Conservation (phyloP, 23 tunicate species). For the Clavelina lepadiformis region DNA sequence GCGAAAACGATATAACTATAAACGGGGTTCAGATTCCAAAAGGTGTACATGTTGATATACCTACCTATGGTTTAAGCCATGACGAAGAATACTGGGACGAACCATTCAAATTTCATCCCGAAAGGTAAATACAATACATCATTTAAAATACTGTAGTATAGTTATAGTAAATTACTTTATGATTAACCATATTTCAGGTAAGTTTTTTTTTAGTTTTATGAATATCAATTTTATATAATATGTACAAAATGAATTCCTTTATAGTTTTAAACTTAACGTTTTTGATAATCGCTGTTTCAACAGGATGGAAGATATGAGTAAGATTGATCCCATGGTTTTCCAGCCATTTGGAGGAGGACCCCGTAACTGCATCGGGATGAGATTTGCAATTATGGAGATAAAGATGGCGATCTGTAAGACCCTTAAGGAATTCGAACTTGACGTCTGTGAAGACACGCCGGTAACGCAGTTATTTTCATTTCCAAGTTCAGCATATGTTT, state of each 20-base stretch:
- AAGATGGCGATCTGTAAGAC: conserved; percentile 35
- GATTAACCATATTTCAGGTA: too few relatives aligned
- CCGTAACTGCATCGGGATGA: conserved; percentile 50
- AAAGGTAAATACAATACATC: conserved; percentile 71
- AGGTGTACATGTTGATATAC: conserved; percentile 34
- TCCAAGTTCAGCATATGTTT: too few relatives aligned
- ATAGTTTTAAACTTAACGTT: too few relatives aligned
- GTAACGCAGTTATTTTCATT: conserved; percentile 1
- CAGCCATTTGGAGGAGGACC: conserved; percentile 92
- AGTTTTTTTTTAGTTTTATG: too few relatives aligned
- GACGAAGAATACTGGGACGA: conserved; percentile 85
- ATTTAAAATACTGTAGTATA: too few relatives aligned
- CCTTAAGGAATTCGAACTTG: conserved; percentile 32
- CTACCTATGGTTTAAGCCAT: conserved; percentile 37
- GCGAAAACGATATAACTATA: conserved; percentile 49
- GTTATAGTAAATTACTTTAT: too few relatives aligned
- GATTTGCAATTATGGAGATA: conserved; percentile 50
- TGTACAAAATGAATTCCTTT: too few relatives aligned
- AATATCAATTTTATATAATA: too few relatives aligned
- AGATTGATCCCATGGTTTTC: conserved; percentile 55
- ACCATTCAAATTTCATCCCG: conserved; percentile 65
- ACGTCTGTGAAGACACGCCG: conserved; percentile 57
- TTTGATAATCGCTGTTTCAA: neutral
- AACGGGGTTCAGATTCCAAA: conserved; percentile 52
- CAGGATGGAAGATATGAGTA: conserved; percentile 84